Evolutionary conservation across 2,797 vertebrate genomes (phyloP).

Genomic region (Eospalax fontanierii): DNA sequence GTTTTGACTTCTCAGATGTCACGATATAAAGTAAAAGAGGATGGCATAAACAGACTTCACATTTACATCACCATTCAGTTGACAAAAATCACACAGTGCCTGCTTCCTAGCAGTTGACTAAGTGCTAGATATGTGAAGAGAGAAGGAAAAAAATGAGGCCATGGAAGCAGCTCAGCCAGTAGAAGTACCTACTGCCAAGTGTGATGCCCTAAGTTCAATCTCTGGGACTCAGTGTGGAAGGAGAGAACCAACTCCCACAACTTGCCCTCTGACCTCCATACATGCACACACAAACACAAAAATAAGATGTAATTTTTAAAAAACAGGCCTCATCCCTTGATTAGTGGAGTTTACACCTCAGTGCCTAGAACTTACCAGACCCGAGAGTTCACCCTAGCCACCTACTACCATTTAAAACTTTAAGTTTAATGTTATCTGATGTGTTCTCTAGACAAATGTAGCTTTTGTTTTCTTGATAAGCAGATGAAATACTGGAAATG

Average conservation of each 20-base stretch:
- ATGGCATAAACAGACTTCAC: constrained; percentile 55
- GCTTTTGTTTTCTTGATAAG: constrained; percentile 26
- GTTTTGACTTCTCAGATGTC: constrained; percentile 35
- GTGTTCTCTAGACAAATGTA: neutral
- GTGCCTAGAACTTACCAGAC: neutral
- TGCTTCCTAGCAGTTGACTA: neutral
- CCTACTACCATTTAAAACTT: neutral
- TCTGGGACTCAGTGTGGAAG: neutral
- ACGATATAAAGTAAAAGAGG: neutral
- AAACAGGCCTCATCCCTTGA: neutral
- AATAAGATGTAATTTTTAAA: neutral
- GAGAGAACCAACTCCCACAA: neutral
- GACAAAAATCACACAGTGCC: constrained; percentile 6
- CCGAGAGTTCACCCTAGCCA: neutral
- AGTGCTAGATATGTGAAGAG: neutral
- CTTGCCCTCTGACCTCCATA: neutral
- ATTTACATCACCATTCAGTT: constrained; percentile 34
- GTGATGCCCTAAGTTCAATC: neutral
- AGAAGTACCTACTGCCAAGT: neutral
- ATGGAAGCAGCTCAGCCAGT: neutral
- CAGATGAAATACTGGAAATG: neutral
- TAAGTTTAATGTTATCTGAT: neutral
- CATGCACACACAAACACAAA: neutral
- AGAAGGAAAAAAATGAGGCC: neutral
- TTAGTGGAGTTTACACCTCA: neutral